A percentile compares a stretch with the other conserved stretches of the same genome.
Evolutionary conservation across 2,888 invertebrate species (phyloP).

Genomic region (Carcina quercana): DNA sequence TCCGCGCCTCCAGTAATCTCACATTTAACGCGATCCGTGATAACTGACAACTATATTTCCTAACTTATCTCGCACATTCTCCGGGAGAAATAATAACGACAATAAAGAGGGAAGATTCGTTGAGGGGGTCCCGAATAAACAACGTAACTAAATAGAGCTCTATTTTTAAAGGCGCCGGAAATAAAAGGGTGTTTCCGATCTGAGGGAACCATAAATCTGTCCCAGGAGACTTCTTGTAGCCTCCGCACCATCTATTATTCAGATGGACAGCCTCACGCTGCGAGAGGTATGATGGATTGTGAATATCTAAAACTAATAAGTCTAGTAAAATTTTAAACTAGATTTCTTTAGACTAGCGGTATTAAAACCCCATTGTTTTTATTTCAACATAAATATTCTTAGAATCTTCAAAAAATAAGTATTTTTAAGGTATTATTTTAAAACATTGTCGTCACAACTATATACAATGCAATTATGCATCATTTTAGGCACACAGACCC

Average conservation of each 20-base stretch:
- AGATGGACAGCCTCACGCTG: conserved; percentile 36
- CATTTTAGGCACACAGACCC: too few relatives aligned
- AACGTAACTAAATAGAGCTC: conserved; percentile 23
- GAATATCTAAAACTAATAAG: too few relatives aligned
- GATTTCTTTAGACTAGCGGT: too few relatives aligned
- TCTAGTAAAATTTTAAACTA: too few relatives aligned
- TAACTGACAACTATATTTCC: conserved; percentile 39
- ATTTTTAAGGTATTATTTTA: too few relatives aligned
- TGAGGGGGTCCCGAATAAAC: conserved; percentile 13
- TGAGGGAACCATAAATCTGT: conserved; percentile 46
- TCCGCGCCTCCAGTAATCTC: conserved; percentile 46
- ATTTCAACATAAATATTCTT: too few relatives aligned
- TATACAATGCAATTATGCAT: too few relatives aligned
- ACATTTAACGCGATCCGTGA: conserved; percentile 47
- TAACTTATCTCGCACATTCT: conserved; percentile 23
- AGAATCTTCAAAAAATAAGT: too few relatives aligned
- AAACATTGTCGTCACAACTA: too few relatives aligned
- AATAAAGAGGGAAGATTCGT: conserved; percentile 17
- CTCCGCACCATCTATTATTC: conserved; percentile 48
- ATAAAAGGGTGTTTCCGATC: conserved; percentile 33
- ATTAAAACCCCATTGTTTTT: too few relatives aligned
- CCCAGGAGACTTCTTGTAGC: conserved; percentile 41
- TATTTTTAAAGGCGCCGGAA: conserved; percentile 34
- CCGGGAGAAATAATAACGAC: conserved; percentile 23
- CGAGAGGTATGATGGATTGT: conserved; percentile 41